phyloP scores from a whole-genome alignment of 2,888 invertebrate species.

The Himalopsyche tibetana region DNA sequence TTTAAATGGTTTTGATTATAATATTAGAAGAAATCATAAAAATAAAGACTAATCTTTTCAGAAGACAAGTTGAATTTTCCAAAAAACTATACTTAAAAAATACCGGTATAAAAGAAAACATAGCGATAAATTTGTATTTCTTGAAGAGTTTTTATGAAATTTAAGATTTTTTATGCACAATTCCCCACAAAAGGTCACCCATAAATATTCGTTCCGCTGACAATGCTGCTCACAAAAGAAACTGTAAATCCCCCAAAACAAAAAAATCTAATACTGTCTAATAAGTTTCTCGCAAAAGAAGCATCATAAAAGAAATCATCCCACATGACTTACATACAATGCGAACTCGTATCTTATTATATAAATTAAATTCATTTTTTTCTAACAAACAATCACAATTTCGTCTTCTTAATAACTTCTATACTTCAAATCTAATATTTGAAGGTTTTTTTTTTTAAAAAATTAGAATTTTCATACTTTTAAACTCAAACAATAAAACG shows the following conservation, averaged over 20 bases:
- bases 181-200: background rate
- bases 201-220: background rate
- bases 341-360: background rate
- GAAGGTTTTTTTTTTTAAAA: no score
- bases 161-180: constrained; percentile 17
- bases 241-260: background rate
- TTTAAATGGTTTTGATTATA: no score
- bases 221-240: background rate
- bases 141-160: constrained; percentile 12
- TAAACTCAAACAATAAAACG: no score
- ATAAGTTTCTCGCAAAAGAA: background rate
- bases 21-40: no score
- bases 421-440: no score
- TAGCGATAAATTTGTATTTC: constrained; percentile 16
- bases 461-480: no score
- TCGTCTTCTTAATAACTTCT: no score
- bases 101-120: background rate
- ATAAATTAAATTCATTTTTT: background rate
- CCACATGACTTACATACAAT: background rate
- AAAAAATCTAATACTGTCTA: constrained; percentile 9
- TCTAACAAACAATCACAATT: no score
- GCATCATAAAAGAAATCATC: background rate
- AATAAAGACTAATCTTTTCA: no score
- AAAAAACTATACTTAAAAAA: no score
- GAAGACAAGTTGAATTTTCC: no score